These are phyloP conservation scores for Tetramorium bicarinatum DNA, from an alignment of 2,888 invertebrate species.

Conservation along the genomic window DNA sequence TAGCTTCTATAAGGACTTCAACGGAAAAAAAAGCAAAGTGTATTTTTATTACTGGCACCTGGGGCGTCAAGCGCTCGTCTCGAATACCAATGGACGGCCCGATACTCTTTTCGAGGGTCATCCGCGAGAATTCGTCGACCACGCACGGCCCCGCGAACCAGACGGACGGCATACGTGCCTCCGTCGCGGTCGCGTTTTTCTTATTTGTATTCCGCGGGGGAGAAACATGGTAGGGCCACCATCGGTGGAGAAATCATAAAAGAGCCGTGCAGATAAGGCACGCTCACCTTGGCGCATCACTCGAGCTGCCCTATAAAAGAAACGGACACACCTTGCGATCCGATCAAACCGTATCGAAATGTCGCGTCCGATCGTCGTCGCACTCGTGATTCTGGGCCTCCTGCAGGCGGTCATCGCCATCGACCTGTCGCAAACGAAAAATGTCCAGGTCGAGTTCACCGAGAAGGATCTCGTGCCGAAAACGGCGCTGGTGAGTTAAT, in stretches of 20 bases:
- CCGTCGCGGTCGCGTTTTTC: slow-evolving; percentile 15
- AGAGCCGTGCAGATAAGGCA: slow-evolving; percentile 69
- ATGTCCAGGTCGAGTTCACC: slow-evolving; percentile 73
- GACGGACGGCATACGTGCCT: slow-evolving; percentile 34
- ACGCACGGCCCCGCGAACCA: slow-evolving; percentile 15
- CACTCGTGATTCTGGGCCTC: slow-evolving; percentile 63
- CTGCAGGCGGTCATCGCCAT: slow-evolving; percentile 59
- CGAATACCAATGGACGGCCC: slow-evolving; percentile 33
- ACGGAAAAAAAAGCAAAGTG: not conserved
- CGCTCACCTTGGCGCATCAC: slow-evolving; percentile 69
- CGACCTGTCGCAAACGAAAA: slow-evolving; percentile 74
- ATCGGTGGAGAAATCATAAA: slow-evolving; percentile 69
- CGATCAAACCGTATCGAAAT: slow-evolving; percentile 72
- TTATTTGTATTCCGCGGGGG: slow-evolving; percentile 48
- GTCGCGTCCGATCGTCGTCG: slow-evolving; percentile 66
- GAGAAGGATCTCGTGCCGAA: slow-evolving; percentile 75
- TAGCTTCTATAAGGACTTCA: not conserved
- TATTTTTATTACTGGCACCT: slow-evolving; percentile 11
- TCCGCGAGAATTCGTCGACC: slow-evolving; percentile 35
- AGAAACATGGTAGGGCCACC: slow-evolving; percentile 28
- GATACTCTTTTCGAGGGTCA: slow-evolving; percentile 41
- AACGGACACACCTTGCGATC: slow-evolving; percentile 47
- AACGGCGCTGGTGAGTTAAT: slow-evolving; percentile 63
- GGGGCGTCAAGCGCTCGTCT: not conserved
- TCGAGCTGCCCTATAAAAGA: slow-evolving; percentile 72